Conservation (phyloP, 2,797 vertebrate genomes). For the Sebastes oblongus region DNA sequence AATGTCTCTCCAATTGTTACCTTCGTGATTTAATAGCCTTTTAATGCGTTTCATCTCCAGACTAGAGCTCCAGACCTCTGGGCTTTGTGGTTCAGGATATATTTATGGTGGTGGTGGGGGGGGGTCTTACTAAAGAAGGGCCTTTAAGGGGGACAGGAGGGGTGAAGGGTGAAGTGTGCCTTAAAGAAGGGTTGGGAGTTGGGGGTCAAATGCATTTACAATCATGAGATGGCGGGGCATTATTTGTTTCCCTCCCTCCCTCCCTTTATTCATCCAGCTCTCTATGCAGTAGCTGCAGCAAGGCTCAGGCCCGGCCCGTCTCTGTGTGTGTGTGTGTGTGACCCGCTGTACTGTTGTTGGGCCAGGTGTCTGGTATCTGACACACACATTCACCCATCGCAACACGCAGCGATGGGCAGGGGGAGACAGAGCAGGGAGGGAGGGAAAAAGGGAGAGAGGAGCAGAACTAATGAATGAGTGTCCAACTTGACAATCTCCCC, state of each 20-base stretch:
- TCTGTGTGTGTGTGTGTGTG: background rate
- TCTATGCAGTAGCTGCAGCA: constrained; percentile 15
- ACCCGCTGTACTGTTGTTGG: constrained; percentile 19
- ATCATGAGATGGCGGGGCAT: constrained; percentile 75
- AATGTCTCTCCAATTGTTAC: background rate
- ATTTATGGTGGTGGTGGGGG: constrained; percentile 78
- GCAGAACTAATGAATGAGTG: constrained; percentile 1
- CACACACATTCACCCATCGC: background rate
- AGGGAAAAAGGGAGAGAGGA: background rate
- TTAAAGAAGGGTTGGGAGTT: constrained; percentile 80
- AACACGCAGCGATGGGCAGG: background rate
- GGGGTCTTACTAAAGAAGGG: background rate
- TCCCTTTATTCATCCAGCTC: constrained; percentile 70
- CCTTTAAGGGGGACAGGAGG: background rate
- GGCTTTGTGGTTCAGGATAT: constrained; percentile 74
- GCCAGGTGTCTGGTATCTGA: constrained; percentile 22
- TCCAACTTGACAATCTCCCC: constrained; percentile 7
- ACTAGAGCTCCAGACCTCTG: background rate
- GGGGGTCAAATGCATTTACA: constrained; percentile 85
- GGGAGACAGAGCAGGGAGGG: background rate
- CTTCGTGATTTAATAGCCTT: background rate
- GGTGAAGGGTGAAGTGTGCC: constrained; percentile 43
- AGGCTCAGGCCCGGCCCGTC: background rate
- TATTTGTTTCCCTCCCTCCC: constrained; percentile 72
- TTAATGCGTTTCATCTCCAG: background rate